Evolutionary conservation across 2,888 invertebrate species (phyloP), one percentile per base, ranked within the genome.

Genomic region (Cheilosia grossa): DNA sequence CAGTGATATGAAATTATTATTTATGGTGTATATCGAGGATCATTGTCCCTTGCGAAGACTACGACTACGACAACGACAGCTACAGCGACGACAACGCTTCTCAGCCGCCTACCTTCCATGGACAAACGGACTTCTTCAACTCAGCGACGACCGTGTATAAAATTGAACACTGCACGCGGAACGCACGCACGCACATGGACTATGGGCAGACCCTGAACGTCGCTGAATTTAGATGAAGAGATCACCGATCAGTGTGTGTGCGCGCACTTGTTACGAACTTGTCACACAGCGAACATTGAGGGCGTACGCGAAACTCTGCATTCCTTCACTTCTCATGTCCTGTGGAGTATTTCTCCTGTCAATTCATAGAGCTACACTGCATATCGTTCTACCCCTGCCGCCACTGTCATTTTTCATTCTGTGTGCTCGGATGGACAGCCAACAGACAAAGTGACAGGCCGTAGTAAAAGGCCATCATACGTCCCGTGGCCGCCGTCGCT

Each of bases 251-350:
- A 70, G 75, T 80, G 85, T 81, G 75, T 80, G 85, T 56, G 80
- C 85, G 79, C 83, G 80, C 85, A 85, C 85, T 85, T 85, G 85
- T 85, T 85, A 81, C 66, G 66, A 81, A 85, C 75, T 80, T 85
- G 80, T 85, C 85, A 85, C 75, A 47, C 24, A 49, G 72, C 19
- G 70, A 61, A 70, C 85, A 85, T 72, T 77, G 85, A 81, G 85
- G 85, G 85, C 81, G 83, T 83, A 59, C 69, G 64, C 67, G 78
- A 59, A 67, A 42, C 51, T 59, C 59, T 42, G 56, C 72, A 79
- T 82, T 73, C 67, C 27, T 73, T 66, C 49, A 79, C 58, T 70
- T 63, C 61, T 51, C 79, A 59, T 75, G 85, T 83, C 83, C 74
- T 80, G 74, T 54, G 77, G 70, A 66, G 82, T 81, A 75, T 69